Percentiles rank a stretch among this genome's conserved stretches.
These are phyloP conservation scores for Druceiella hillmani DNA, from an alignment of 2,888 invertebrate species.

Conservation along the genomic window DNA sequence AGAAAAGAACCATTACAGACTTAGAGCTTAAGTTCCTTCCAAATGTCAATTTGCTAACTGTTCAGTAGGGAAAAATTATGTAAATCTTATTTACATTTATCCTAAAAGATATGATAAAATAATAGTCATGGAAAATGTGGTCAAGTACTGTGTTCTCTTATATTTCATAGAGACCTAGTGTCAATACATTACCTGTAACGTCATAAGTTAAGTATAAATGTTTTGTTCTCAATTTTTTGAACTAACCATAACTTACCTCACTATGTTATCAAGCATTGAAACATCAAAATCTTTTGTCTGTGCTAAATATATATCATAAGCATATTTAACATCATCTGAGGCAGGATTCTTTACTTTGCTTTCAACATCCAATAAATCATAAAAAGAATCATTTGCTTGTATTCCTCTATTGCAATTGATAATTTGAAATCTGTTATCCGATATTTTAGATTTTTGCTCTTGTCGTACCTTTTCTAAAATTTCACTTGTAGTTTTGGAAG, in stretches of 20 bases:
- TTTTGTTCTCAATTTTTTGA: too few relatives aligned
- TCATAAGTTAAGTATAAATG: background rate
- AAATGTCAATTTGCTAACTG: too few relatives aligned
- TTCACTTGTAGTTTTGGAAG: constrained; percentile 33
- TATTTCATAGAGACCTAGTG: too few relatives aligned
- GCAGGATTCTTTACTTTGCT: constrained; percentile 29
- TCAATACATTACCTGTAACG: too few relatives aligned
- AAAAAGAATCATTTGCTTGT: constrained; percentile 32
- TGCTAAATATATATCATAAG: constrained; percentile 42
- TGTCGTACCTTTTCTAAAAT: constrained; percentile 41
- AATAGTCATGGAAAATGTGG: too few relatives aligned
- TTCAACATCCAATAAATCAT: constrained; percentile 32
- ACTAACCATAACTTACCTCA: constrained; percentile 37
- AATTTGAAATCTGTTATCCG: constrained; percentile 39
- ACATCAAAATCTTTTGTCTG: constrained; percentile 40
- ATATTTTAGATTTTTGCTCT: constrained; percentile 34
- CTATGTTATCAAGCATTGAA: constrained; percentile 39
- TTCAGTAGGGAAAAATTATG: too few relatives aligned
- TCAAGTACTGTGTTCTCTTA: too few relatives aligned
- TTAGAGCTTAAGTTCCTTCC: too few relatives aligned
- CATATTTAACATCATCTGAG: constrained; percentile 32
- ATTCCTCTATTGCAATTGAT: constrained; percentile 41
- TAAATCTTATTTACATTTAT: too few relatives aligned
- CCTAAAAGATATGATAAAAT: too few relatives aligned
- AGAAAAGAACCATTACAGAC: too few relatives aligned